Evolutionary conservation across 2,888 invertebrate genomes (phyloP), one percentile per base, ranked within the genome.

Genomic region (Rhagophthalmus giganteus): DNA sequence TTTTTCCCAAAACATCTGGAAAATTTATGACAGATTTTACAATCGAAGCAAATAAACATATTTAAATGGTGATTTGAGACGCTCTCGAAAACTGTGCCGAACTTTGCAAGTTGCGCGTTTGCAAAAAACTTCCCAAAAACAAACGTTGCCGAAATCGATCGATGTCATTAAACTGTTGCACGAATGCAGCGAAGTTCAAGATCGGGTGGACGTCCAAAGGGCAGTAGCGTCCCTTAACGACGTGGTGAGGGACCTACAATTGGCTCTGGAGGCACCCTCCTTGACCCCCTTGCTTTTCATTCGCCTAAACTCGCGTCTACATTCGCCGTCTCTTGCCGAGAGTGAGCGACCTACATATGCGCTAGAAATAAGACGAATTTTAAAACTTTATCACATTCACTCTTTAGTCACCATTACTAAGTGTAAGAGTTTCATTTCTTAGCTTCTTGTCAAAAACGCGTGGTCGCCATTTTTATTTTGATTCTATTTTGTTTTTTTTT

Each of bases 361-460:
- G 67, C 70, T 72, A 73, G 73, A 75, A 75, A 74, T 74, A 74
- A 75, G 74, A 74, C 70, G 74, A 74, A 72, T 69, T 71, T 73
- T 71, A 72, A 71, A 68, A 69, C 67, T 66, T 70, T 71, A 71
- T 70, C 72, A 69, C 74, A 75, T 74, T 75, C 73, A 71, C 70
- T 71, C 66, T 64, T 67, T 65, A 70, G 69, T 70, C 69, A 59
- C 69, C 65, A 62, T 62, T 66, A n/a, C 67, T 63, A 65, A 70
- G 72, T 74, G 73, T 74, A 74, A 72, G 72, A n/a, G n/a, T n/a
- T n/a, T n/a, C n/a, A n/a, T n/a, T n/a, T n/a, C n/a, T n/a, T n/a
- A n/a, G n/a, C n/a, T n/a, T n/a, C n/a, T n/a, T n/a, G n/a, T n/a
- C n/a, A n/a, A n/a, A n/a, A n/a, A n/a, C n/a, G n/a, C n/a, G n/a